Evolutionary conservation across 2,113 vertebrate genomes (phyloP).

Genomic region (Clarias magur): DNA sequence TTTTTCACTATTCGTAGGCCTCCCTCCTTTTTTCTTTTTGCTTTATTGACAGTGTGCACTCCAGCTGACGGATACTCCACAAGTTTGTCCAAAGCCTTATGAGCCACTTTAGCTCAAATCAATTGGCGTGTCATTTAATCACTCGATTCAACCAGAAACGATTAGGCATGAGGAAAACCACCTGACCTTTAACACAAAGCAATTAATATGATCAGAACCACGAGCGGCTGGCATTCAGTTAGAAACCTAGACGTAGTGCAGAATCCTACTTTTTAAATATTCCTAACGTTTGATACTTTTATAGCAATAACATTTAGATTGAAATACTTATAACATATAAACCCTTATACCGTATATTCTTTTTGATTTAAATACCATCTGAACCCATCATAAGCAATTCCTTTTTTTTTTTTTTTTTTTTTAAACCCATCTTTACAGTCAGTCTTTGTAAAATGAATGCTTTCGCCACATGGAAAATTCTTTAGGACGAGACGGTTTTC

Average conservation of each 20-base stretch:
- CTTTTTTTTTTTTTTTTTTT: no score
- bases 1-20: not conserved
- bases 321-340: no score
- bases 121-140: no score
- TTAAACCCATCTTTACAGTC: not conserved
- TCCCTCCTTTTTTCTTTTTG: not conserved
- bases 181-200: not conserved
- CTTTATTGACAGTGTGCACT: not conserved
- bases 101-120: not conserved
- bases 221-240: not conserved
- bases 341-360: no score
- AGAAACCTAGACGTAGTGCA: not conserved
- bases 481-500: not conserved
- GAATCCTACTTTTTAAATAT: no score
- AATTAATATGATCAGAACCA: not conserved
- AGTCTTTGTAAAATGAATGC: not conserved
- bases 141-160: no score
- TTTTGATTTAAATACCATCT: no score
- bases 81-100: not conserved
- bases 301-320: no score
- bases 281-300: not conserved
- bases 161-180: not conserved
- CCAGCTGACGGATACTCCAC: not conserved
- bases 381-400: not conserved
- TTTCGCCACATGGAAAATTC: not conserved